Percentiles rank a stretch among this genome's conserved stretches.
phyloP scores from a whole-genome alignment of 1,140 invertebrate species.

The Ylistrum balloti region DNA sequence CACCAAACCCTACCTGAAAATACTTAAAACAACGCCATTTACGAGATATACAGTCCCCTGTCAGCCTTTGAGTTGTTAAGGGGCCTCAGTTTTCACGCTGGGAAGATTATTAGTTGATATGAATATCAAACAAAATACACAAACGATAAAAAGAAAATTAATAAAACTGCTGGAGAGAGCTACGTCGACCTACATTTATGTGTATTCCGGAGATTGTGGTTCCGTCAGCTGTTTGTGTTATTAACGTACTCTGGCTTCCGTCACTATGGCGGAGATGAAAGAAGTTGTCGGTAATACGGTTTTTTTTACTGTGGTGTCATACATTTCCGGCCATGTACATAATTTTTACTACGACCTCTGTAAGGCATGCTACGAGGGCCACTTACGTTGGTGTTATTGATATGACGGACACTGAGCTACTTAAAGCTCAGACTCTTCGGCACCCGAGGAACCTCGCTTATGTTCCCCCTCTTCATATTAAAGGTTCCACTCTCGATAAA shows the following conservation, averaged over 20 bases:
- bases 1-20: constrained; percentile 14
- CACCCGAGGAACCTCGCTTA: no score
- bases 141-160: constrained; percentile 25
- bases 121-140: constrained; percentile 22
- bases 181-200: constrained; percentile 11
- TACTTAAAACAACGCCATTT: neutral
- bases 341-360: constrained; percentile 21
- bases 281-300: neutral
- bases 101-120: constrained; percentile 10
- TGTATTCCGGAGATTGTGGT: constrained; percentile 37
- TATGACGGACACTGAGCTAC: neutral
- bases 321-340: constrained; percentile 37
- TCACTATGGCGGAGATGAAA: constrained; percentile 18
- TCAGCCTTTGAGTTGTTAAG: neutral
- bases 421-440: neutral
- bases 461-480: no score
- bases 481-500: no score
- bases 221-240: constrained; percentile 32
- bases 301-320: neutral
- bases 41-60: neutral
- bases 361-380: neutral
- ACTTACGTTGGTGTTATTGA: neutral
- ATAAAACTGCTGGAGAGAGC: constrained; percentile 27
- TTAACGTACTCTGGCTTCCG: neutral
- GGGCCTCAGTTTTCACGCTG: neutral